These are phyloP conservation scores for Cephus rjabovi DNA, from an alignment of 2,888 invertebrate species.

Conservation along the genomic window DNA sequence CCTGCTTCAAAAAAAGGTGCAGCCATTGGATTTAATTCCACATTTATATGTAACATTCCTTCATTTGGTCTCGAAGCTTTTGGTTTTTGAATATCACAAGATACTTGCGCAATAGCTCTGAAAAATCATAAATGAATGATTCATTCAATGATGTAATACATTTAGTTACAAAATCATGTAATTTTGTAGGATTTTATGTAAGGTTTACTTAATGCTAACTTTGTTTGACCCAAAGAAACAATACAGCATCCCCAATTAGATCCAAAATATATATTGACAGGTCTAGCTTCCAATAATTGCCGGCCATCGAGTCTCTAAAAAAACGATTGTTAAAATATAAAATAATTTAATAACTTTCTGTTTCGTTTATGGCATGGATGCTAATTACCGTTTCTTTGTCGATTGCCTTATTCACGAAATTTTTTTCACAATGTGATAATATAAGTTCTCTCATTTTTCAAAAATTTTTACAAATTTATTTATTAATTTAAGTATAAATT, in stretches of 20 bases:
- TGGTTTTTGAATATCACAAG: constrained; percentile 88
- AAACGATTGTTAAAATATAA: constrained; percentile 34
- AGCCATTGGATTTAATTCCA: constrained; percentile 89
- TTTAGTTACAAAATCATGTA: constrained; percentile 39
- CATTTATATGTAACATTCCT: constrained; percentile 86
- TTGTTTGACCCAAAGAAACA: constrained; percentile 83
- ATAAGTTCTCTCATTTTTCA: constrained; percentile 74
- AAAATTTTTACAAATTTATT: not conserved
- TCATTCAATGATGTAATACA: not conserved
- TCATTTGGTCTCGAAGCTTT: constrained; percentile 89
- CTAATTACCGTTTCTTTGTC: constrained; percentile 73
- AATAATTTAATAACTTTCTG: constrained; percentile 4
- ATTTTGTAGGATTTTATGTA: not conserved
- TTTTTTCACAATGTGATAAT: constrained; percentile 79
- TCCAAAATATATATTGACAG: constrained; percentile 80
- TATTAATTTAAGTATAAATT: no score
- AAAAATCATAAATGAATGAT: constrained; percentile 23
- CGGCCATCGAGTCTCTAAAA: constrained; percentile 85
- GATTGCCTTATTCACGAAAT: constrained; percentile 76
- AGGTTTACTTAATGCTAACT: constrained; percentile 66
- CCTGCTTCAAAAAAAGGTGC: constrained; percentile 86
- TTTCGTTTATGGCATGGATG: constrained; percentile 26
- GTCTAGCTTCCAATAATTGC: constrained; percentile 78
- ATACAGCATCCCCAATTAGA: constrained; percentile 86
- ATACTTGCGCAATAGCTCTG: constrained; percentile 88